Base-by-base conservation (phyloP, 2,888 invertebrate species). In the Acleris emargana region DNA sequence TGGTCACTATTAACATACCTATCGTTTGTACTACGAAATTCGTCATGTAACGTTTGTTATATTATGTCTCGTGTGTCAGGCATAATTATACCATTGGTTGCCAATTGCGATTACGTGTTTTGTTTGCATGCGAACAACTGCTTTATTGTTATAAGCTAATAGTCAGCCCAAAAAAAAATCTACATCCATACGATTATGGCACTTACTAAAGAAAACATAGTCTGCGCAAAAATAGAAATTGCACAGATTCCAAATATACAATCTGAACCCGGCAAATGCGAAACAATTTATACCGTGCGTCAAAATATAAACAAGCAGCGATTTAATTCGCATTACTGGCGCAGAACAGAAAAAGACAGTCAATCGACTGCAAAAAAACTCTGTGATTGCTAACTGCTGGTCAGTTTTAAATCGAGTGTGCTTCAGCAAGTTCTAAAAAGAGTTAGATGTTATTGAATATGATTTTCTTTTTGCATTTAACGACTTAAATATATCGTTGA, bases 241-340 rank as follows among this genome's bases (percentile, higher is more conserved):
- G 51, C 45, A 66, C 51, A 52, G 51, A 59, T 57, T 61, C 60
- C 57, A 55, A 60, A 61, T 52, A 57, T 61, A 66, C 55, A 55
- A 51, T 55, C 57, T 57, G 50, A 60, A 60, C 60, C 60, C 45
- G 25, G 57, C 51, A 57, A 66, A 64, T 61, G 58, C 45, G 61
- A 68, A 42, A 62, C 69, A 68, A 74, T 71, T 73, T 69, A 69
- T 59, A 72, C 52, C 64, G 67, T 69, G 69, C 71, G 67, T 71
- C 69, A 60, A 68, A 68, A 64, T 71, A 73, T 76, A 75, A 78
- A 80, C 78, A 13, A 69, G 69, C 68, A 70, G 72, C 76, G 73
- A 78, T 80, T 80, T 79, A 73, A 76, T 73, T 77, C 74, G 67
- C 73, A 68, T 69, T 68, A 66, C 60, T 61, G 62, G 43, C 42